These are phyloP conservation scores for Apamea monoglypha DNA, from an alignment of 2,888 invertebrate genomes.

Conservation along the genomic window DNA sequence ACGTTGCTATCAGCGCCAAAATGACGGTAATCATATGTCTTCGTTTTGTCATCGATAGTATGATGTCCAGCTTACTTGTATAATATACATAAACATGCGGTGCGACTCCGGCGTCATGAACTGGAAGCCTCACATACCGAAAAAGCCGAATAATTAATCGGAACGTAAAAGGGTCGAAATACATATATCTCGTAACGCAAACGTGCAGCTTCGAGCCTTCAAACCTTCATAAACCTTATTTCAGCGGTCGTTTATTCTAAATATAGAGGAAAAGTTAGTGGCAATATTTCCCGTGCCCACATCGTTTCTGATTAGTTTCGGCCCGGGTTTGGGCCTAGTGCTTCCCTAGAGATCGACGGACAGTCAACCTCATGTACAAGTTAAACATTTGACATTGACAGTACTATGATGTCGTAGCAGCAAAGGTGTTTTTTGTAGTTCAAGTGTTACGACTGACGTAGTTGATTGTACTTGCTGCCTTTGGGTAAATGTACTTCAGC, in stretches of 20 bases:
- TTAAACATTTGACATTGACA: background rate
- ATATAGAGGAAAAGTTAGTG: constrained; percentile 16
- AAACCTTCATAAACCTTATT: constrained; percentile 1
- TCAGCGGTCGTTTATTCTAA: constrained; percentile 19
- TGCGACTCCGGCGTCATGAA: background rate
- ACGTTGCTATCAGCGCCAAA: too few relatives aligned
- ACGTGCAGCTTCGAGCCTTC: background rate
- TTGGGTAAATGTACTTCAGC: background rate
- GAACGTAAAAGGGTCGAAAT: background rate
- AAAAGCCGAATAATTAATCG: background rate
- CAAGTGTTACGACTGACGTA: background rate
- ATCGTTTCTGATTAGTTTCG: constrained; percentile 43
- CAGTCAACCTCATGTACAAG: background rate
- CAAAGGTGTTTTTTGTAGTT: background rate
- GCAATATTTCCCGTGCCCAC: constrained; percentile 11
- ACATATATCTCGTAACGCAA: background rate
- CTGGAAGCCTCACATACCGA: background rate
- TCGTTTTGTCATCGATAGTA: too few relatives aligned
- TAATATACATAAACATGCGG: background rate
- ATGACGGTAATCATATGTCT: too few relatives aligned
- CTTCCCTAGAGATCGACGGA: constrained; percentile 29
- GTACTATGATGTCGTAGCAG: background rate
- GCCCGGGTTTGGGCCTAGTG: background rate
- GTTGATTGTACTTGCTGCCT: background rate
- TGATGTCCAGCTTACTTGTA: too few relatives aligned